phyloP scores from a whole-genome alignment of 2,113 vertebrate species.

The Notechis scutatus region DNA sequence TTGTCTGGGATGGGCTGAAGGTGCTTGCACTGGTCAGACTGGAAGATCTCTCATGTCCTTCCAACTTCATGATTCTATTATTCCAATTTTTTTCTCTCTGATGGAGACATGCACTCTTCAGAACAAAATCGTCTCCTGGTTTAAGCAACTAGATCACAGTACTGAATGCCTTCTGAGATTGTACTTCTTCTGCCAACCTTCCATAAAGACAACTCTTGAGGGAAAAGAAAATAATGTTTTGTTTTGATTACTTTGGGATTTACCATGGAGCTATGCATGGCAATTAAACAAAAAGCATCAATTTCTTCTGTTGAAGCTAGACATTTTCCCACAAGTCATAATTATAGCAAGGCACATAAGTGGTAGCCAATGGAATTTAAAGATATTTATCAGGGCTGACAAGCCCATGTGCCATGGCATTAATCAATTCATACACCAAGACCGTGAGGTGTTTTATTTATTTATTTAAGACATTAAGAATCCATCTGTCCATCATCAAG shows the following conservation, averaged over 20 bases:
- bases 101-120: constrained; percentile 66
- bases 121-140: constrained; percentile 67
- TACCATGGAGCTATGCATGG: constrained; percentile 64
- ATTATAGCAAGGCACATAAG: constrained; percentile 52
- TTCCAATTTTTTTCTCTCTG: constrained; percentile 59
- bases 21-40: neutral
- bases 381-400: constrained; percentile 47
- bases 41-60: neutral
- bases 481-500: neutral
- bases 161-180: constrained; percentile 59
- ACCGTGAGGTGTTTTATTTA: neutral
- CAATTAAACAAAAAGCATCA: constrained; percentile 69
- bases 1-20: neutral
- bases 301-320: constrained; percentile 63
- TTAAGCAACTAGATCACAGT: constrained; percentile 58
- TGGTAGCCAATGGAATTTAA: constrained; percentile 48
- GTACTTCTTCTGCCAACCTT: constrained; percentile 61
- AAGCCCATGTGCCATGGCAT: neutral
- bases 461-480: neutral
- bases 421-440: constrained; percentile 27
- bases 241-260: constrained; percentile 59
- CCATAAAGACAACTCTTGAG: constrained; percentile 68
- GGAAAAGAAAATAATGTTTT: constrained; percentile 62
- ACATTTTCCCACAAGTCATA: constrained; percentile 65
- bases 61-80: neutral